Base-by-base conservation (phyloP, 1,140 invertebrate genomes). In the Latrodectus geometricus region DNA sequence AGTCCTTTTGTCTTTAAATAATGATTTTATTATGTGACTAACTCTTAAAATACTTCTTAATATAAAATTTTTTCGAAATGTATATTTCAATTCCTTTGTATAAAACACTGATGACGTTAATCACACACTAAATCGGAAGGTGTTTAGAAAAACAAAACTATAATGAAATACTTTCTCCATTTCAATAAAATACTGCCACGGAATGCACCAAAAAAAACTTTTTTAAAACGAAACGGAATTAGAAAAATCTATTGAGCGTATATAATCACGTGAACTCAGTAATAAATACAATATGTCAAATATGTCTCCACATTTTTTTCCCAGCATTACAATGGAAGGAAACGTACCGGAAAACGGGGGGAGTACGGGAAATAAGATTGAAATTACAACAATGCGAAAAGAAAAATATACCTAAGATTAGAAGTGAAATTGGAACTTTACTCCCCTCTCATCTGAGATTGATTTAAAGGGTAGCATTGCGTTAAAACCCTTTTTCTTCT, bases 201-300 rank as follows among this genome's bases (percentile, higher is more conserved):
- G 35, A 35, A 35, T 35, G 35, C 35, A 35, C n/a, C n/a, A n/a
- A n/a, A 35, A 35, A 35, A 35, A 1, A 35, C 5, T 5, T 5
- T 5, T 14, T 21, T 69, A 23, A n/a, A 20, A 69, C 11, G 11
- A 20, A 69, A 69, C 4, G 21, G 20, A 69, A 69, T 11, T 14
- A 54, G n/a, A 52, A 72, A 20, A 56, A 81, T 54, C 68, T 72
- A 56, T 35, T 72, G 66, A 17, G 17, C 66, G 68, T 56, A 61
- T 61, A 56, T 81, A 72, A 81, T 81, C 56, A 81, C 68, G 54
- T 72, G 79, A 70, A 69, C n/a, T 20, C 68, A 20, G 79, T 72
- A 81, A 72, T 72, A 81, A 81, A 81, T 72, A 72, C 68, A 81
- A 70, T 20, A 81, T 72, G 68, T 72, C 79, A 81, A 81, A 81